Evolutionary conservation across 2,888 invertebrate genomes (phyloP), one percentile per base, ranked within the genome.

Genomic region (Leptopilina syphax): DNA sequence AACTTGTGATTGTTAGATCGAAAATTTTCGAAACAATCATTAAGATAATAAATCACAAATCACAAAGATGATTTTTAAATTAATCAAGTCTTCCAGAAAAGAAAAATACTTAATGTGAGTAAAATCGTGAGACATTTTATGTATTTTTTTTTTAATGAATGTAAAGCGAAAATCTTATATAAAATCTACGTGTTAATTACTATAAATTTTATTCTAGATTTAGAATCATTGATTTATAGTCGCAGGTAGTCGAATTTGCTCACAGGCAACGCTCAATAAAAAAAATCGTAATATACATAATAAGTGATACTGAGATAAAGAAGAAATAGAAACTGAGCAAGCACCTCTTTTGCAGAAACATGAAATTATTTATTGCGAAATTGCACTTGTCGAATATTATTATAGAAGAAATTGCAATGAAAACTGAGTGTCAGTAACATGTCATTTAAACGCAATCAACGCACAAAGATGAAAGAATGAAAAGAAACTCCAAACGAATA

Each of bases 301-400:
- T 57, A 73, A 34, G 73, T 73, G 41, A 60, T 73, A 54, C 54
- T 34, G 34, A 73, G n/a, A 60, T 9, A 18, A 24, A 63, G 24
- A 63, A 63, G 24, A 73, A 60, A 34, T 34, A 27, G 57, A n/a
- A 73, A 73, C 54, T 34, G 41, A n/a, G 57, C 57, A 73, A 73
- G 73, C 54, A 57, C 13, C 34, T 73, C 3, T 60, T 73, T 73
- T n/a, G 7, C 57, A 57, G 34, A 34, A n/a, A 60, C 27, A n/a
- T 60, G 18, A 73, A 73, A 73, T 73, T 73, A 73, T 73, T 73
- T 73, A 73, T 73, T 73, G 57, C 34, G 34, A 73, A 18, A 73
- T 34, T 34, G 73, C 41, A 73, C n/a, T 73, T 73, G 73, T 73
- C 6, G 54, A 54, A 34, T 73, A 60, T 73, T n/a, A 57, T 57